These are phyloP conservation scores for Acronicta leporina DNA, from an alignment of 2,888 invertebrate genomes.

Conservation along the genomic window DNA sequence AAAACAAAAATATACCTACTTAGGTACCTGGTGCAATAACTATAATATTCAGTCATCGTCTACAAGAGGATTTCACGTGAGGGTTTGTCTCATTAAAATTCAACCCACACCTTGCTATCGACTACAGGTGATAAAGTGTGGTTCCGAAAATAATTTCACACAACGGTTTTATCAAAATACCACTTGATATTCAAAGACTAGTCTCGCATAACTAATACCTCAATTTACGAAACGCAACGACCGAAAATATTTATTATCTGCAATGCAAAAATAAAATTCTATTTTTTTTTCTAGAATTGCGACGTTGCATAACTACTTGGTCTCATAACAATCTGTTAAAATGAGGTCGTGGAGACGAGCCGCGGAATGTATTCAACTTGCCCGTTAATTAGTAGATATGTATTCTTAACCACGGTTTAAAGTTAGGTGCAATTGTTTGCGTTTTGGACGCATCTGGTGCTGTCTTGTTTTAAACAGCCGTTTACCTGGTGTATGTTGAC, in stretches of 20 bases:
- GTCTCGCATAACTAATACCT: not conserved
- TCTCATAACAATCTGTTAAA: slow-evolving; percentile 48
- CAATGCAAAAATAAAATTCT: slow-evolving; percentile 19
- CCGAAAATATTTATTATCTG: slow-evolving; percentile 17
- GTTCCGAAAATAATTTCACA: slow-evolving; percentile 21
- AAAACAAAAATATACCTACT: too few relatives aligned
- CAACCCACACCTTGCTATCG: slow-evolving; percentile 18
- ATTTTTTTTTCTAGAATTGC: slow-evolving; percentile 31
- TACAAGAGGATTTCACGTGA: not conserved
- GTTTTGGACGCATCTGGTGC: slow-evolving; percentile 20
- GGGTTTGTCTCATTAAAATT: slow-evolving; percentile 23
- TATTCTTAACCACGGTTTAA: slow-evolving; percentile 53
- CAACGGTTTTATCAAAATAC: not conserved
- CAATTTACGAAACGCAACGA: not conserved
- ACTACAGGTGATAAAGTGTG: slow-evolving; percentile 5
- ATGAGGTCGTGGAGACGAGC: slow-evolving; percentile 57
- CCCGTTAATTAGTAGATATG: slow-evolving; percentile 64
- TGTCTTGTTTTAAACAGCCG: slow-evolving; percentile 10
- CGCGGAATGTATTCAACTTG: slow-evolving; percentile 56
- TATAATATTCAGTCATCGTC: not conserved
- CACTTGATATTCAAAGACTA: slow-evolving; percentile 8
- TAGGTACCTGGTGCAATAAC: too few relatives aligned
- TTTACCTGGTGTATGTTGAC: slow-evolving; percentile 1
- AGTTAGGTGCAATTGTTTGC: slow-evolving; percentile 39
- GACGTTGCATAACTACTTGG: slow-evolving; percentile 12